Evolutionary conservation across 2,888 invertebrate species (phyloP), one percentile per base, ranked within the genome.

Genomic region (Pharmacophagus antenor): DNA sequence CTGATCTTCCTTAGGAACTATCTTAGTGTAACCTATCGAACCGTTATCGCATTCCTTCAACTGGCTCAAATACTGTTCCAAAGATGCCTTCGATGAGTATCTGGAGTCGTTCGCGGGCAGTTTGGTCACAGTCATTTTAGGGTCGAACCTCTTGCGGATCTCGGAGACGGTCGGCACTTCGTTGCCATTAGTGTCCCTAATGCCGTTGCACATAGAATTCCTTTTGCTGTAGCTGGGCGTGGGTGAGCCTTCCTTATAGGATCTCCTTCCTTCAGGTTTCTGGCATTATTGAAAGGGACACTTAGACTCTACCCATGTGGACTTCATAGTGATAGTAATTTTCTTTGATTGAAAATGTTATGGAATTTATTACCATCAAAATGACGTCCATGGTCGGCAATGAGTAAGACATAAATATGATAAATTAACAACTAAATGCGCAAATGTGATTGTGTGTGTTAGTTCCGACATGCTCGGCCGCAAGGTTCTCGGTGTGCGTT

Each of bases 101-200:
- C 82, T 76, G 23, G 80, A 63, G 27, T 91, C 89, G 66, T 89
- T 85, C 5, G 87, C 75, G 1, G 90, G 91, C 48, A 91, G 76
- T 70, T 88, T 88, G 1, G 90, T 91, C 4, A 88, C 90, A 0
- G 90, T 79, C 89, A 91, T 90, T 74, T 89, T 90, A 3, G 77
- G 67, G 72, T 93, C 93, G 76, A 92, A 93, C 66, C 89, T 85
- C 70, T 92, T 92, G 61, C 93, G 80, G 58, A 93, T 91, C 68
- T 93, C 93, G 1, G 92, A 91, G 5, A 93, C 92, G 5, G 92
- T 91, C 2, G 92, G 89, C 62, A 91, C 85, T 66, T 91, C 91
- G 71, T 93, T 93, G 17, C 93, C 92, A 73, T 93, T 93, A 65
- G 88, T 91, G 73, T 93, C 92, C 67, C 92, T 92, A 50, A 82